Conservation (phyloP, 2,113 vertebrate species). For the Corythoichthys intestinalis region DNA sequence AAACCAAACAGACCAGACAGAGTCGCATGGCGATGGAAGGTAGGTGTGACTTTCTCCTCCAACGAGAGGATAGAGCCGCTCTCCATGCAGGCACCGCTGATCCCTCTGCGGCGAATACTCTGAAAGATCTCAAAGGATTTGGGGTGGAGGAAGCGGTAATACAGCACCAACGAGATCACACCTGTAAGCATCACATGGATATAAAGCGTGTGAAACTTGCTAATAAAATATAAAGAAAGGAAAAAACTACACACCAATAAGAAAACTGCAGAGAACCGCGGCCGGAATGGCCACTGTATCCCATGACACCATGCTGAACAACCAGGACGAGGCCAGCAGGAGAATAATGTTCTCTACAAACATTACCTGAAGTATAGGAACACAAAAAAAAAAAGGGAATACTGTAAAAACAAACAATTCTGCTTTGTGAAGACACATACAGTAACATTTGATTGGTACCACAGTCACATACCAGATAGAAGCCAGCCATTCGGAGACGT, state of each 20-base stretch:
- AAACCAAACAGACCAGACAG: conserved; percentile 51
- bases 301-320: conserved; percentile 73
- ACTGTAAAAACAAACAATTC: not conserved
- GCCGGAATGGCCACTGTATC: conserved; percentile 65
- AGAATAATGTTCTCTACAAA: conserved; percentile 76
- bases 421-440: not conserved
- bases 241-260: conserved; percentile 71
- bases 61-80: conserved; percentile 42
- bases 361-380: conserved; percentile 49
- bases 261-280: conserved; percentile 74
- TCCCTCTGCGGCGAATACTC: conserved; percentile 57
- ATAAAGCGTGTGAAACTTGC: not conserved
- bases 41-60: conserved; percentile 44
- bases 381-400: not conserved
- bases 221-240: not conserved
- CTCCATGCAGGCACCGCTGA: conserved; percentile 30
- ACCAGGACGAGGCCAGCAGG: conserved; percentile 74
- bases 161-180: conserved; percentile 70
- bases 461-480: conserved; percentile 73
- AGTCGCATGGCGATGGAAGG: conserved; percentile 58
- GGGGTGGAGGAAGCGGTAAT: conserved; percentile 83
- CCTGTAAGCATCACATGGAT: conserved; percentile 60
- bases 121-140: conserved; percentile 80
- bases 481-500: conserved; percentile 69
- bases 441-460: not conserved